Percentiles rank a stretch among this genome's conserved stretches.
These are phyloP conservation scores for Danio aesculapii DNA, from an alignment of 2,797 vertebrate species.

Conservation along the genomic window DNA sequence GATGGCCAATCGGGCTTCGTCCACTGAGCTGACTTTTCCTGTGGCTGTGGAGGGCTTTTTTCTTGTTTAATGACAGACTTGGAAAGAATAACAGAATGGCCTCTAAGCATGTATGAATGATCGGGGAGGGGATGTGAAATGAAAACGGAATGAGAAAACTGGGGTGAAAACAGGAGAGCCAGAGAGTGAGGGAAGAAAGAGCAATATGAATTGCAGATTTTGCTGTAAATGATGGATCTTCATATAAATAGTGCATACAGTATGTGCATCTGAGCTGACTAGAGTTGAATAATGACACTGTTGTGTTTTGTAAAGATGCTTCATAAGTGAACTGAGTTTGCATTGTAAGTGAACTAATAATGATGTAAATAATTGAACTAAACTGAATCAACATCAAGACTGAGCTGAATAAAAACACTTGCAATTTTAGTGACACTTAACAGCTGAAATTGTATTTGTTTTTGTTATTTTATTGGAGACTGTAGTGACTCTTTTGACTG, in stretches of 20 bases:
- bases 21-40: slow-evolving; percentile 28
- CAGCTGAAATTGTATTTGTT: background rate
- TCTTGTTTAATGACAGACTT: slow-evolving; percentile 46
- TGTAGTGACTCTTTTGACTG: no score
- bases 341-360: background rate
- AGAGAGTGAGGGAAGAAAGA: slow-evolving; percentile 20
- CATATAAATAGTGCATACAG: background rate
- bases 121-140: slow-evolving; percentile 28
- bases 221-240: background rate
- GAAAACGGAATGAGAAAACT: slow-evolving; percentile 1
- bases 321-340: background rate
- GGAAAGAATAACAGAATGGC: slow-evolving; percentile 38
- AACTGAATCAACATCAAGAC: slow-evolving; percentile 4
- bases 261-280: slow-evolving; percentile 1
- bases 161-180: background rate
- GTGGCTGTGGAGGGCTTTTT: slow-evolving; percentile 34
- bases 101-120: slow-evolving; percentile 26
- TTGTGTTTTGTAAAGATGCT: background rate
- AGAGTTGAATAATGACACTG: slow-evolving; percentile 1
- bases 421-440: background rate
- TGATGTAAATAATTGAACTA: background rate
- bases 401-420: background rate
- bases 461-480: background rate
- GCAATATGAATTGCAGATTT: slow-evolving; percentile 1
- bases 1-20: slow-evolving; percentile 33